phyloP scores from a whole-genome alignment of 2,797 vertebrate species.

The Lindbergichthys nudifrons region DNA sequence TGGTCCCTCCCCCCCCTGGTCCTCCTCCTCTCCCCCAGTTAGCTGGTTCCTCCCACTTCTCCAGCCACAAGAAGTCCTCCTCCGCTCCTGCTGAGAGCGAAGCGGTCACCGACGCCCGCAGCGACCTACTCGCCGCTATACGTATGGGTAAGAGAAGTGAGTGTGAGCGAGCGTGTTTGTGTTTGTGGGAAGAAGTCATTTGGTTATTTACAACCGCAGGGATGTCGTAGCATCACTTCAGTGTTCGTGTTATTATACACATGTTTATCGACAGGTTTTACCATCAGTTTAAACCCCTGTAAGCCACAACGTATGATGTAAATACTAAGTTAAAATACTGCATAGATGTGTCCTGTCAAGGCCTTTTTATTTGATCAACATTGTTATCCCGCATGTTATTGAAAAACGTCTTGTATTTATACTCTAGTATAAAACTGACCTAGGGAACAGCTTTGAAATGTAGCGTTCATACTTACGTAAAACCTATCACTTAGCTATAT shows the following conservation, averaged over 20 bases:
- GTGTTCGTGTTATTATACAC: background rate
- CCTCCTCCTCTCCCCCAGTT: conserved; percentile 90
- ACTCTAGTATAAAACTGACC: background rate
- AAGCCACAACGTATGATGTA: background rate
- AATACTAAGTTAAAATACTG: background rate
- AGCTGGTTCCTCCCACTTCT: conserved; percentile 83
- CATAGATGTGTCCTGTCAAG: background rate
- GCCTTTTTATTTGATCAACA: too few species aligned
- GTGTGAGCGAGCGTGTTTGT: too few species aligned
- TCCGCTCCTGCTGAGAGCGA: conserved; percentile 86
- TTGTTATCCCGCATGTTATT: background rate
- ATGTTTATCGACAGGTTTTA: background rate
- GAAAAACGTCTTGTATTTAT: background rate
- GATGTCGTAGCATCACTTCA: background rate
- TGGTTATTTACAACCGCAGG: background rate
- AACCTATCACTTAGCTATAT: background rate
- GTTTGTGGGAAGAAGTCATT: background rate
- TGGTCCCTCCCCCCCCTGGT: conserved; percentile 90
- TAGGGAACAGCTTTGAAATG: background rate
- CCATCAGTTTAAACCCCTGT: background rate
- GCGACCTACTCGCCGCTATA: conserved; percentile 96
- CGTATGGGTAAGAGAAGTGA: conserved; percentile 90
- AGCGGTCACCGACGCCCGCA: conserved; percentile 90
- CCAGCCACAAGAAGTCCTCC: conserved; percentile 86
- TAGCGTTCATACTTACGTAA: background rate